These are phyloP conservation scores for Hypomecis atomaria DNA, from an alignment of 2,888 invertebrate species.

Conservation along the genomic window DNA sequence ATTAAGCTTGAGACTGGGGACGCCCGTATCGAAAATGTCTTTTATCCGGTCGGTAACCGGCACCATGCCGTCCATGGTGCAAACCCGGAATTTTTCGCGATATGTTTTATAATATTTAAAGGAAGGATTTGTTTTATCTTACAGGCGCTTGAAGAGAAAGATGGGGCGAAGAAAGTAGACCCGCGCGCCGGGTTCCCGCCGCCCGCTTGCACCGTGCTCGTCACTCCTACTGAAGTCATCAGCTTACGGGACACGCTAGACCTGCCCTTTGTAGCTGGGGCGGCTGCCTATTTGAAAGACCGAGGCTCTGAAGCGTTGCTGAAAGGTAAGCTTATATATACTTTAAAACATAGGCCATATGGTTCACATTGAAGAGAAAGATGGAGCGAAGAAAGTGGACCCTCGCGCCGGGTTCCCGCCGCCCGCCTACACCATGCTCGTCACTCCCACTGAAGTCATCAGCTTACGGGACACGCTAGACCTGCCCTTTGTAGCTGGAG, in stretches of 20 bases:
- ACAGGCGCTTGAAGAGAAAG: too few relatives aligned
- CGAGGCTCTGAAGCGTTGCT: slow-evolving; percentile 68
- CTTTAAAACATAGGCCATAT: too few relatives aligned
- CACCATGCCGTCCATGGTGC: too few relatives aligned
- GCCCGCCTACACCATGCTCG: slow-evolving; percentile 89
- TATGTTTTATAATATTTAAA: too few relatives aligned
- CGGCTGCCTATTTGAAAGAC: slow-evolving; percentile 74
- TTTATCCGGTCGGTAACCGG: too few relatives aligned
- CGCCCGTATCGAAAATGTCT: too few relatives aligned
- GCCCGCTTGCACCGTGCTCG: slow-evolving; percentile 89
- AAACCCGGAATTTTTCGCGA: too few relatives aligned
- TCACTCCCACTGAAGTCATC: slow-evolving; percentile 90
- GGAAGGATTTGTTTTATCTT: too few relatives aligned
- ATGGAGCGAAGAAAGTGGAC: slow-evolving; percentile 61
- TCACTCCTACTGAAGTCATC: slow-evolving; percentile 90
- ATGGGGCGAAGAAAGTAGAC: slow-evolving; percentile 61
- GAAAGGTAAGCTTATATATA: slow-evolving; percentile 52
- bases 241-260: slow-evolving; percentile 90
- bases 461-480: slow-evolving; percentile 90
- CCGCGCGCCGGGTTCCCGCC: slow-evolving; percentile 70
- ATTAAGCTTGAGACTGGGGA: too few relatives aligned
- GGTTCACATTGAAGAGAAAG: too few relatives aligned
- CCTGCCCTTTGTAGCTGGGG: slow-evolving; percentile 73
- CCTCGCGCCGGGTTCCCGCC: slow-evolving; percentile 70
- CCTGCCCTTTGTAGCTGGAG: slow-evolving; percentile 73